Evolutionary conservation across 1,140 invertebrate genomes (phyloP).

Genomic region (Harlomillsia oculata): DNA sequence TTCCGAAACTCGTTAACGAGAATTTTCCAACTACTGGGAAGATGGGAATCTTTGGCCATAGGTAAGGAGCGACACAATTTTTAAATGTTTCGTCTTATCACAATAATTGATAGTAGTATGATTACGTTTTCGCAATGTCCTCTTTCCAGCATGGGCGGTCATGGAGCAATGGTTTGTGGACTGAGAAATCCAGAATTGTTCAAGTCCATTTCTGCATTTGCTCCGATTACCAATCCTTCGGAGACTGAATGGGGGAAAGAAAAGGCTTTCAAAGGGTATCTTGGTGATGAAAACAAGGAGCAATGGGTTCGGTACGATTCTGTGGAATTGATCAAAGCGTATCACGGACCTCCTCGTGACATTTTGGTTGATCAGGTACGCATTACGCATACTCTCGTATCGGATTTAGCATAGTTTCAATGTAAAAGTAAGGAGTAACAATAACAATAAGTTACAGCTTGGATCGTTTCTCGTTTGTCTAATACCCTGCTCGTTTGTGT

Average conservation of each 20-base stretch:
- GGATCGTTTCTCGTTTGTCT: neutral
- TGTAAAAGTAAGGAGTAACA: neutral
- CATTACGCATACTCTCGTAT: neutral
- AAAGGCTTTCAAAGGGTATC: constrained; percentile 77
- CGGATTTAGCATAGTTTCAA: neutral
- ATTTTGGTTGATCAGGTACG: constrained; percentile 84
- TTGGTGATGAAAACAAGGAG: constrained; percentile 55
- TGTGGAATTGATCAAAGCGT: constrained; percentile 66
- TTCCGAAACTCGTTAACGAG: constrained; percentile 63
- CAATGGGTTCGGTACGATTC: constrained; percentile 84
- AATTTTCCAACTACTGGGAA: constrained; percentile 37
- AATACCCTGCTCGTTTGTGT: neutral
- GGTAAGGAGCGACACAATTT: constrained; percentile 13
- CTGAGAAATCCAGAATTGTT: constrained; percentile 86
- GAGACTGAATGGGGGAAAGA: constrained; percentile 73
- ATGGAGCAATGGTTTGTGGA: constrained; percentile 85
- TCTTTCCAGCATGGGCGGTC: constrained; percentile 81
- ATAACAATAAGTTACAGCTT: too few species aligned
- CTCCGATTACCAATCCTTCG: constrained; percentile 85
- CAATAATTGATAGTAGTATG: too few species aligned
- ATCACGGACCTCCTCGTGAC: constrained; percentile 70
- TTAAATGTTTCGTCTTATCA: neutral
- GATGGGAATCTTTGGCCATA: constrained; percentile 41
- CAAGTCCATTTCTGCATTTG: constrained; percentile 87
- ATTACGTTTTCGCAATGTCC: too few species aligned